These are phyloP conservation scores for Aradophagus sp. DNA, from an alignment of 1,140 invertebrate species.

Conservation along the genomic window DNA sequence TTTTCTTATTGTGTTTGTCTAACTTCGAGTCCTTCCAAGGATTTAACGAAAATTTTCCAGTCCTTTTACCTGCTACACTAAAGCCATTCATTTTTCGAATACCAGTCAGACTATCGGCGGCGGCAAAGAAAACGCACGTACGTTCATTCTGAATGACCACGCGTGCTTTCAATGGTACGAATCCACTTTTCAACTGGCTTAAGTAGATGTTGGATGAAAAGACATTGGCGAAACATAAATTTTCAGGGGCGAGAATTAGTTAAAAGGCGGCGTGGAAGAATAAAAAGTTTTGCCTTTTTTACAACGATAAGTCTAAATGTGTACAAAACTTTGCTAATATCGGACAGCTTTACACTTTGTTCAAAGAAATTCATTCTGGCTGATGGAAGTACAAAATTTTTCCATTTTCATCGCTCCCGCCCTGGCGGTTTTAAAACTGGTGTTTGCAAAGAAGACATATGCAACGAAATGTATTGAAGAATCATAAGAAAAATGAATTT, in stretches of 20 bases:
- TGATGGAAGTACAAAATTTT: too few species aligned
- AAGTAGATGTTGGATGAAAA: conserved; percentile 39
- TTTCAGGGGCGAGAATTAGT: conserved; percentile 30
- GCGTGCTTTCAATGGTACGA: conserved; percentile 39
- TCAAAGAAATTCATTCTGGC: too few species aligned
- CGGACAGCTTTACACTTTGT: too few species aligned
- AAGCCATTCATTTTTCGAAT: conserved; percentile 26
- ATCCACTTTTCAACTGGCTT: conserved; percentile 40
- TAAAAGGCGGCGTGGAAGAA: conserved; percentile 27
- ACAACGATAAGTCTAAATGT: too few species aligned
- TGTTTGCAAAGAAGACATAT: too few species aligned
- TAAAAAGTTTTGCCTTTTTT: conserved; percentile 24
- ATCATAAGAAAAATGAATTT: too few species aligned
- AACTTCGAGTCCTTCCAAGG: conserved; percentile 3
- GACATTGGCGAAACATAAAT: conserved; percentile 43
- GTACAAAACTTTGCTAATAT: too few species aligned
- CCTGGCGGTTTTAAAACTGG: too few species aligned
- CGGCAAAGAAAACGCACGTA: conserved; percentile 34
- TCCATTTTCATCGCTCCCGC: too few species aligned
- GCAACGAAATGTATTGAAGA: too few species aligned
- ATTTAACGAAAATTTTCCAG: conserved; percentile 18
- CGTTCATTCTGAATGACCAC: conserved; percentile 38
- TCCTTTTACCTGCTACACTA: too few species aligned
- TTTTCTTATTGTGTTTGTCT: conserved; percentile 17
- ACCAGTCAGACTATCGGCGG: conserved; percentile 23